Evolutionary conservation across 2,888 invertebrate genomes (phyloP).

Genomic region (Eurois occulta): DNA sequence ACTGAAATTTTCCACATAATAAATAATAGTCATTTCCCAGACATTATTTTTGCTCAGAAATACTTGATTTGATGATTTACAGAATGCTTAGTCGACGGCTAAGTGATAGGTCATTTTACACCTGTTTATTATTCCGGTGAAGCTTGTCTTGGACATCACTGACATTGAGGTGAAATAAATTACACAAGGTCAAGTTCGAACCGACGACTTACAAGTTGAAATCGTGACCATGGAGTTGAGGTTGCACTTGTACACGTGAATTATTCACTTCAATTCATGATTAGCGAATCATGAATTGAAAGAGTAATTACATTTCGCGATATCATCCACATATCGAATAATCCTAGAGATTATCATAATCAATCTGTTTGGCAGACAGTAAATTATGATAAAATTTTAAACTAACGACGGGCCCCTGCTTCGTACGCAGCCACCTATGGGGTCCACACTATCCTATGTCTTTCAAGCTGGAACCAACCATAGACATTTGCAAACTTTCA

Average conservation of each 20-base stretch:
- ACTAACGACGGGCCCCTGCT: not conserved
- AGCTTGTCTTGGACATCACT: not conserved
- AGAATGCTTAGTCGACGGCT: not conserved
- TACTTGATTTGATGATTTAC: too few species aligned
- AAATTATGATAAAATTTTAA: conserved; percentile 22
- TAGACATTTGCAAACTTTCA: not conserved
- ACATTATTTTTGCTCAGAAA: too few species aligned
- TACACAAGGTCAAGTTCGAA: not conserved
- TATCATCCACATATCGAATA: conserved; percentile 1
- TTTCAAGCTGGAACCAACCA: not conserved
- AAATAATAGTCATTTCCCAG: too few species aligned
- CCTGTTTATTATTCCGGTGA: not conserved
- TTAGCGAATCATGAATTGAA: not conserved
- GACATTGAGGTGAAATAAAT: not conserved
- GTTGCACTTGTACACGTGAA: conserved; percentile 12
- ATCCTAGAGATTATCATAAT: conserved; percentile 38
- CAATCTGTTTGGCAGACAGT: not conserved
- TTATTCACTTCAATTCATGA: too few species aligned
- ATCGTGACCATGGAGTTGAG: not conserved
- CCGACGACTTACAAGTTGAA: not conserved
- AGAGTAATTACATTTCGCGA: not conserved
- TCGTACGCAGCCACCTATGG: not conserved
- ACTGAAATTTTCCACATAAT: too few species aligned
- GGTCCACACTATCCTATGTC: not conserved
- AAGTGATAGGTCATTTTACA: not conserved